Conservation (phyloP, 2,113 vertebrate species). For the Leptocoma aspasia region DNA sequence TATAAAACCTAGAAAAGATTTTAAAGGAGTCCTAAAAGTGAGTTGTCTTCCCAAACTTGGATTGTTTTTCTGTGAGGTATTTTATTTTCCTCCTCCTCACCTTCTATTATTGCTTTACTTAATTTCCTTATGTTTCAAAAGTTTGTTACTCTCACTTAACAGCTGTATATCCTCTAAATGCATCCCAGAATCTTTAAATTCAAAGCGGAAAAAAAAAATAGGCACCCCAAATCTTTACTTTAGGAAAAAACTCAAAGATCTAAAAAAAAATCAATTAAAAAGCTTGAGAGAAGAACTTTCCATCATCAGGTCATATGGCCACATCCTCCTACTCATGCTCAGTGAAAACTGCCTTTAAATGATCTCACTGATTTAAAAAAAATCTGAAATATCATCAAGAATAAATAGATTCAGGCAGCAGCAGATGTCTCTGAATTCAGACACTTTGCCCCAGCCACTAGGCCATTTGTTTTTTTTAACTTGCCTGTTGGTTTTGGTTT, state of each 20-base stretch:
- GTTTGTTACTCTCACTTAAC: not conserved
- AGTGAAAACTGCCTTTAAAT: not conserved
- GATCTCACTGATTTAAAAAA: not conserved
- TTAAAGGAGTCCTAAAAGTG: not conserved
- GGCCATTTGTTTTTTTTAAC: not conserved
- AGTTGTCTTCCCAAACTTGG: not conserved
- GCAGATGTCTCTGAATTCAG: not conserved
- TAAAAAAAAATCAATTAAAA: not conserved
- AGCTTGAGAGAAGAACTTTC: not conserved
- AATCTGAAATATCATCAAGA: not conserved
- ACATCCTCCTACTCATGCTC: not conserved
- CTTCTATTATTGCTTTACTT: not conserved
- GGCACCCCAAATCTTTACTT: not conserved
- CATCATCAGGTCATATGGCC: not conserved
- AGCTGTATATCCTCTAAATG: not conserved
- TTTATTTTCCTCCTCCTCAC: not conserved
- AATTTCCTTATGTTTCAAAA: not conserved
- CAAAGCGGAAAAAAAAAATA: accelerated
- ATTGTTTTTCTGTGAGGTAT: not conserved
- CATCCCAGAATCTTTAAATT: not conserved
- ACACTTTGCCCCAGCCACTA: not conserved
- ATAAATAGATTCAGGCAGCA: not conserved
- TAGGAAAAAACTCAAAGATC: not conserved
- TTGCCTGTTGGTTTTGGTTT: not conserved
- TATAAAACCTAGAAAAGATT: not conserved